These are phyloP conservation scores for Stichodactyla helianthus DNA, from an alignment of 64 coral and sea anemone genomes.

Conservation along the genomic window DNA sequence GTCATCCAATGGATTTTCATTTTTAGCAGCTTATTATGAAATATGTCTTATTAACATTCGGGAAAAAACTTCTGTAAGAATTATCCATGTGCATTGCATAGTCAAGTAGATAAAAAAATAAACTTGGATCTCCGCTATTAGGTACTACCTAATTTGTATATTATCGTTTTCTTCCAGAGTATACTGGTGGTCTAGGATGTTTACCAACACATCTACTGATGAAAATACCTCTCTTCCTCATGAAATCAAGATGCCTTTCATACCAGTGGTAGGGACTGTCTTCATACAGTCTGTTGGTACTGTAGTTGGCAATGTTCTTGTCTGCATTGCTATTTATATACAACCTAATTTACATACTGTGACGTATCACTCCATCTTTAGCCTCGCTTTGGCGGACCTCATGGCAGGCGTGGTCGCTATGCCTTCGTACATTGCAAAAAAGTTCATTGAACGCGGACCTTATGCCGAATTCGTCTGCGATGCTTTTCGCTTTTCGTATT, in stretches of 20 bases:
- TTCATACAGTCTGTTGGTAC: slow-evolving; percentile 43
- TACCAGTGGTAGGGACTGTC: slow-evolving; percentile 32
- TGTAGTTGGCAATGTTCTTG: slow-evolving; percentile 49
- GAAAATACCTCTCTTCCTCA: not conserved
- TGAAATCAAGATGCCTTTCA: slow-evolving; percentile 15
- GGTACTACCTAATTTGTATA: no score
- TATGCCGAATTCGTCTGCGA: slow-evolving; percentile 49
- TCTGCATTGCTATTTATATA: slow-evolving; percentile 53
- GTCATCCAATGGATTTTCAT: no score
- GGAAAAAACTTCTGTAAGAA: no score
- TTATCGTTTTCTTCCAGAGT: not conserved
- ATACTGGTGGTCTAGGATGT: not conserved
- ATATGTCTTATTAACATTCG: no score
- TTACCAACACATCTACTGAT: not conserved
- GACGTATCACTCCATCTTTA: slow-evolving; percentile 61
- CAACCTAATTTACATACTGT: slow-evolving; percentile 64
- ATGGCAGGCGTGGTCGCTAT: slow-evolving; percentile 67
- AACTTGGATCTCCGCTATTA: no score
- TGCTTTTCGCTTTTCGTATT: slow-evolving; percentile 77
- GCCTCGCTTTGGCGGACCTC: slow-evolving; percentile 75
- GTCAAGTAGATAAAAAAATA: no score
- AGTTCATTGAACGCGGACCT: slow-evolving; percentile 35
- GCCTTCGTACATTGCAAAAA: slow-evolving; percentile 75
- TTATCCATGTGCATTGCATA: no score
- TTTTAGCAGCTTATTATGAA: no score